Conservation (phyloP, 2,797 vertebrate genomes). For the Acipenser oxyrinchus region DNA sequence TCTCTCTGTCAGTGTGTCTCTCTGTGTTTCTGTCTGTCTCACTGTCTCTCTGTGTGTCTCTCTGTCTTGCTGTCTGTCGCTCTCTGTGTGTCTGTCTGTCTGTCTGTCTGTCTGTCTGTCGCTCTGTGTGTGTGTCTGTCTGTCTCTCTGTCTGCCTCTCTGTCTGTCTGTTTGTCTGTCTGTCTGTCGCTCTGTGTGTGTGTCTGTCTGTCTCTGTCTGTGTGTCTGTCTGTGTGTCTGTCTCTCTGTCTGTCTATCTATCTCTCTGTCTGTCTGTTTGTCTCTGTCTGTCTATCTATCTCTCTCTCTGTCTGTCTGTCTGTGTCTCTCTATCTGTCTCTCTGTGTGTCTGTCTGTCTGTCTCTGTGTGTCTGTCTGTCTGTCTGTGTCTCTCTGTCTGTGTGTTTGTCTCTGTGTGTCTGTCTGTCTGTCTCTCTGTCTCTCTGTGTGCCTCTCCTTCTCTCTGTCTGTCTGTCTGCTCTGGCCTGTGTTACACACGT, state of each 20-base stretch:
- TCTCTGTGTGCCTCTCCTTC: too few relatives aligned
- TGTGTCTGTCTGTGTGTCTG: conserved; percentile 4
- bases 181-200: background rate
- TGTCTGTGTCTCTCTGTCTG: too few relatives aligned
- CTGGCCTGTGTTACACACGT: too few relatives aligned
- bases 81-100: too few relatives aligned
- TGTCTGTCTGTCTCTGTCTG: background rate
- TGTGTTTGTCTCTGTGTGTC: too few relatives aligned
- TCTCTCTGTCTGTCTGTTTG: conserved; percentile 23
- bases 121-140: too few relatives aligned
- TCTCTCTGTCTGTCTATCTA: conserved; percentile 16
- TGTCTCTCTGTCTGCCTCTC: background rate
- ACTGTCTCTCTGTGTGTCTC: conserved; percentile 15
- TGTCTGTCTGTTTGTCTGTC: conserved; percentile 19
- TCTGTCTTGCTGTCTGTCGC: background rate
- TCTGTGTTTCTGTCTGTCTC: conserved; percentile 19
- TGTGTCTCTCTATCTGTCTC: too few relatives aligned
- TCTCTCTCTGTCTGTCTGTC: background rate
- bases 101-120: too few relatives aligned
- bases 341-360: too few relatives aligned
- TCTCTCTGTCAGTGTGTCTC: background rate
- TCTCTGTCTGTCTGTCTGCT: too few relatives aligned
- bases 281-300: background rate
- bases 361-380: too few relatives aligned
- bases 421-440: too few relatives aligned